Conservation (phyloP, 1,140 invertebrate genomes). For the Hyposmocoma kahamanoa region DNA sequence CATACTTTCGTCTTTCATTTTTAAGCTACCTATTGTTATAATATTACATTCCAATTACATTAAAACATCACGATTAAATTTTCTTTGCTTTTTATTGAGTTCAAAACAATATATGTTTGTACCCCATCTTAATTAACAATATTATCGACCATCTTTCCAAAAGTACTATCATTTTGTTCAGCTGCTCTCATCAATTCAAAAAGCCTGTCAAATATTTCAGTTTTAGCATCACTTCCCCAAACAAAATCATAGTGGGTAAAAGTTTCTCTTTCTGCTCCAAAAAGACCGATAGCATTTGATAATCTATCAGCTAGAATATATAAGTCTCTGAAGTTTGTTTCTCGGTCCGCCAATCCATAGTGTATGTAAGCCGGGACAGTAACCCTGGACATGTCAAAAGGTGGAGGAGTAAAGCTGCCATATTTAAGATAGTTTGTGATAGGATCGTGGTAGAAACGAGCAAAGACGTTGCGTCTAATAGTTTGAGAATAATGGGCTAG, state of each 20-base stretch:
- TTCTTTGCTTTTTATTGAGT: background rate
- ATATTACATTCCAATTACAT: background rate
- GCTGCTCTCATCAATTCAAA: constrained; percentile 9
- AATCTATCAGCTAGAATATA: constrained; percentile 60
- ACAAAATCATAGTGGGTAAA: constrained; percentile 82
- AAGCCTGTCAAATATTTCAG: constrained; percentile 65
- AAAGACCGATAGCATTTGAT: constrained; percentile 57
- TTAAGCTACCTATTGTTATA: too few species aligned
- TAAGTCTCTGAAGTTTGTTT: constrained; percentile 76
- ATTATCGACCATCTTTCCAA: too few species aligned
- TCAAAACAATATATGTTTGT: too few species aligned
- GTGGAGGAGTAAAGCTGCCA: constrained; percentile 65
- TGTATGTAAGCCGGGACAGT: constrained; percentile 75
- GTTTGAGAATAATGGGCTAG: constrained; percentile 80
- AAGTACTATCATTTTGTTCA: constrained; percentile 6
- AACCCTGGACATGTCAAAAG: constrained; percentile 77
- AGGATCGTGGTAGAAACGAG: constrained; percentile 64
- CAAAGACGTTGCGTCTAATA: constrained; percentile 61
- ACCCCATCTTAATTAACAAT: too few species aligned
- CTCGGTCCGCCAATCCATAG: constrained; percentile 76
- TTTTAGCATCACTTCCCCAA: constrained; percentile 73
- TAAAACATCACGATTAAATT: constrained; percentile 4
- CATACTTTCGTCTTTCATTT: too few species aligned
- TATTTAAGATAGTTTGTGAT: constrained; percentile 70
- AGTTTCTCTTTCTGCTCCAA: constrained; percentile 59